phyloP scores from a whole-genome alignment of 2,888 invertebrate species.

The Anorthoa munda region DNA sequence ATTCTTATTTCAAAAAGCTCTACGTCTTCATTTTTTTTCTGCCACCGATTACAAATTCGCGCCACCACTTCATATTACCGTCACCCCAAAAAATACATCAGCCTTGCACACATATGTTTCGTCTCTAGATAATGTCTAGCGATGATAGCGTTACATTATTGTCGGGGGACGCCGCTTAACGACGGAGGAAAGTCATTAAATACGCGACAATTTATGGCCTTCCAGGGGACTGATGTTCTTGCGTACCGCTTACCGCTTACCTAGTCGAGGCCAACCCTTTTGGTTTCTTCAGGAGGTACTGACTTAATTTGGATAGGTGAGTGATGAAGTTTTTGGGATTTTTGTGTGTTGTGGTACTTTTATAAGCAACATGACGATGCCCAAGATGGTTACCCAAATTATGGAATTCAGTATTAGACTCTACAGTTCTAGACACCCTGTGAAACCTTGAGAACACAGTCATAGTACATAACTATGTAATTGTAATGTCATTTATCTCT shows the following conservation, averaged over 20 bases:
- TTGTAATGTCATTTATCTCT: too few relatives aligned
- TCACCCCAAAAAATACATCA: conserved; percentile 58
- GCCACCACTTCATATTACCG: conserved; percentile 48
- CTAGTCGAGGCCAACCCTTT: conserved; percentile 48
- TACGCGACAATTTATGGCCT: conserved; percentile 85
- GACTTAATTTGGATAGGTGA: conserved; percentile 51
- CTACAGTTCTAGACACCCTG: too few relatives aligned
- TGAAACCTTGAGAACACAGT: too few relatives aligned
- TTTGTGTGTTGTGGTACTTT: not conserved
- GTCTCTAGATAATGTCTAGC: conserved; percentile 81
- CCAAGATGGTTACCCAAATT: too few relatives aligned
- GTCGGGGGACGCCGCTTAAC: conserved; percentile 83
- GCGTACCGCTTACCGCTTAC: conserved; percentile 50
- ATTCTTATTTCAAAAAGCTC: not conserved
- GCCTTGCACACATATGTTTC: conserved; percentile 78
- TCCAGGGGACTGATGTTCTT: conserved; percentile 75
- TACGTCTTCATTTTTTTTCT: not conserved
- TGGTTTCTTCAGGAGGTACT: conserved; percentile 42
- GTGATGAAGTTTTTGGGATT: not conserved
- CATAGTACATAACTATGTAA: too few relatives aligned
- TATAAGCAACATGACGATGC: too few relatives aligned
- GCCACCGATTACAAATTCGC: conserved; percentile 39
- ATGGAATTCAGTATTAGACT: too few relatives aligned
- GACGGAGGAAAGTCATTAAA: conserved; percentile 89
- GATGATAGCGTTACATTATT: conserved; percentile 87